Conservation (phyloP, 2,797 vertebrate species). For the Pempheris klunzingeri region DNA sequence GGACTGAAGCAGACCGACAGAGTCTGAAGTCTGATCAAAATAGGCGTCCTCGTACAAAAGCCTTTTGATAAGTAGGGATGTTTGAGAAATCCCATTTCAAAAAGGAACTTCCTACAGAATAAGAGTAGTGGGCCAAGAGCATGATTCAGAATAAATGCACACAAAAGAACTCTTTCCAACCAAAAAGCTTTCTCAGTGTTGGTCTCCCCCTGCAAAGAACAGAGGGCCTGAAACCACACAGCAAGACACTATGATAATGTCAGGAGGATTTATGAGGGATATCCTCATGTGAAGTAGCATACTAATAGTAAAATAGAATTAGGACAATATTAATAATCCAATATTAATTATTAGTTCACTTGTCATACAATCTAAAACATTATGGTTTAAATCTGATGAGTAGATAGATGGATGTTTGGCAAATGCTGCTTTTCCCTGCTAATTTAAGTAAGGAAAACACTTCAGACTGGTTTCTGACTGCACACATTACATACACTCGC, state of each 20-base stretch:
- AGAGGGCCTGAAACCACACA: slow-evolving; percentile 15
- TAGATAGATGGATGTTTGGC: neutral
- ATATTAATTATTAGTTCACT: slow-evolving; percentile 1
- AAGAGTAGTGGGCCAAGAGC: slow-evolving; percentile 31
- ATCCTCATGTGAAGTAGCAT: slow-evolving; percentile 6
- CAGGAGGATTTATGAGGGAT: slow-evolving; percentile 14
- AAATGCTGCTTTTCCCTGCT: slow-evolving; percentile 9
- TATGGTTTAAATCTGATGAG: neutral
- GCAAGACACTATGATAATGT: slow-evolving; percentile 17
- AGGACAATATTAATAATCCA: slow-evolving; percentile 1
- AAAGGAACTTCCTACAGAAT: slow-evolving; percentile 35
- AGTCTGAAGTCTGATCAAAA: slow-evolving; percentile 50
- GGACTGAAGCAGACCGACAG: slow-evolving; percentile 5
- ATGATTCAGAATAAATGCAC: slow-evolving; percentile 54
- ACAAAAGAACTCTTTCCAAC: slow-evolving; percentile 55
- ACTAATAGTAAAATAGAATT: neutral
- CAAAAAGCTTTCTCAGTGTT: slow-evolving; percentile 56
- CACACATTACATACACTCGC: slow-evolving; percentile 36
- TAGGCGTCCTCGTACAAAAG: slow-evolving; percentile 48
- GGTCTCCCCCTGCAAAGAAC: slow-evolving; percentile 26
- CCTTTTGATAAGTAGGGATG: slow-evolving; percentile 47
- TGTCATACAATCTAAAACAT: neutral
- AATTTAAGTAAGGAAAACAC: slow-evolving; percentile 31
- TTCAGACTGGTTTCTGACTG: slow-evolving; percentile 36
- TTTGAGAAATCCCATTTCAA: slow-evolving; percentile 62